Base-by-base conservation (phyloP, 2,113 vertebrate genomes). In the Patagioenas fasciata region DNA sequence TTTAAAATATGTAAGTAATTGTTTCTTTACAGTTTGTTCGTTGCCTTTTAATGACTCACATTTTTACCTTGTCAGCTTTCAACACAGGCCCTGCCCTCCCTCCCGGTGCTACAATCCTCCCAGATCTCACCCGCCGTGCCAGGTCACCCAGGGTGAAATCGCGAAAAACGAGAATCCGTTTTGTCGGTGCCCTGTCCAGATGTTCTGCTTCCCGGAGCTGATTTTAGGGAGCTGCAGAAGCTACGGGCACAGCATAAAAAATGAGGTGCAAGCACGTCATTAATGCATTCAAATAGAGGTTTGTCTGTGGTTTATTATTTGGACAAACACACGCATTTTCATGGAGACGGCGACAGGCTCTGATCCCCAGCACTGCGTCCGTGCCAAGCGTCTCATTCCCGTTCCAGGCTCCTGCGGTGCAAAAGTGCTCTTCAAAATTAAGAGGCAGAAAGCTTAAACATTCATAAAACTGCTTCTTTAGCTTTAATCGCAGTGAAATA, bases 31-130 rank as follows among this genome's bases (percentile, higher is more conserved):
- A 77, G 88, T 88, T 92, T 80, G 77, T 47, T 82, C 88, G 92
- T 92, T 90, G 82, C 84, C 70, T 96, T 96, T 89, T 73, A 90
- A 83, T 93, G 92, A 94, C 87, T 93, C 92, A 96, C 28, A 62
- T 70, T 93, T 90, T 90, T 90, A 96, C 91, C 92, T 74, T 91
- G 93, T 94, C 92, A 75, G 93, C 86, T 97, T 94, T 97, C 96
- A 95, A 11, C 96, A 54, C 70, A 2, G 12, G 91, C 90, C 93
- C 96, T 95, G 88, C 95, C 95, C 83, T 94, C 92, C 92, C 92
- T 93, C 58, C 54, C 78, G 89, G 91, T 79, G 56, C 65, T 92
- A 94, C 86, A 93, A 91, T 89, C 83, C 90, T 95, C 56, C 73
- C 85, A 71, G 82, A 71, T 94, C 90, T 95, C 93, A 94, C 92